These are phyloP conservation scores for Xanthorhoe designata DNA, from an alignment of 2,888 invertebrate genomes.

Conservation along the genomic window DNA sequence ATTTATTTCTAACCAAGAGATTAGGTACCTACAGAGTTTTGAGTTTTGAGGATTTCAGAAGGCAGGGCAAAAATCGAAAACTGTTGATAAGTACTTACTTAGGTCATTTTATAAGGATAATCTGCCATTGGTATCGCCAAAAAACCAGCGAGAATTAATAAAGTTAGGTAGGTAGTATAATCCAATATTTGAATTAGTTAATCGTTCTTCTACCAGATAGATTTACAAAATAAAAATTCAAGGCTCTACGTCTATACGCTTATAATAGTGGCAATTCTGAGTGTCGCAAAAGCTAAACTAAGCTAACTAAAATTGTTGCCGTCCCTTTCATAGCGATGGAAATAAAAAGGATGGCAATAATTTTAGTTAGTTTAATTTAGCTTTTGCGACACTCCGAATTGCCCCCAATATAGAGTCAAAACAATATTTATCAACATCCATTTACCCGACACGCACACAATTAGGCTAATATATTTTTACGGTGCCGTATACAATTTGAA, in stretches of 20 bases:
- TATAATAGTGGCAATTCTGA: too few species aligned
- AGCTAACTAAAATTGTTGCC: too few species aligned
- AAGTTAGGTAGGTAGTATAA: too few species aligned
- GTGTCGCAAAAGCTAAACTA: too few species aligned
- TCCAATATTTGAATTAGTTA: neutral
- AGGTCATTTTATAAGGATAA: neutral
- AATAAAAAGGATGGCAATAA: too few species aligned
- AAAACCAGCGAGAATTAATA: too few species aligned
- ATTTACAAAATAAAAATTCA: neutral
- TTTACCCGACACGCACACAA: conserved; percentile 50
- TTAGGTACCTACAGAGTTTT: too few species aligned
- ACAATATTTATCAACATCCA: conserved; percentile 42
- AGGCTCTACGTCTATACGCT: neutral
- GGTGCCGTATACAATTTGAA: conserved; percentile 60
- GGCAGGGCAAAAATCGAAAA: neutral
- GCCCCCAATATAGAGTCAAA: conserved; percentile 27
- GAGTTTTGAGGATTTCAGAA: neutral
- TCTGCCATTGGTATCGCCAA: too few species aligned
- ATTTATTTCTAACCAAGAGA: neutral
- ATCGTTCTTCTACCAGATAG: too few species aligned
- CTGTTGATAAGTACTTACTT: neutral
- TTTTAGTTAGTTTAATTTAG: too few species aligned
- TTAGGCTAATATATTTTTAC: conserved; percentile 63
- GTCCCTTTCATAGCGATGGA: too few species aligned
- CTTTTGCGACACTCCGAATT: too few species aligned